phyloP scores from a whole-genome alignment of 1,140 invertebrate genomes.

The Coelopa frigida region DNA sequence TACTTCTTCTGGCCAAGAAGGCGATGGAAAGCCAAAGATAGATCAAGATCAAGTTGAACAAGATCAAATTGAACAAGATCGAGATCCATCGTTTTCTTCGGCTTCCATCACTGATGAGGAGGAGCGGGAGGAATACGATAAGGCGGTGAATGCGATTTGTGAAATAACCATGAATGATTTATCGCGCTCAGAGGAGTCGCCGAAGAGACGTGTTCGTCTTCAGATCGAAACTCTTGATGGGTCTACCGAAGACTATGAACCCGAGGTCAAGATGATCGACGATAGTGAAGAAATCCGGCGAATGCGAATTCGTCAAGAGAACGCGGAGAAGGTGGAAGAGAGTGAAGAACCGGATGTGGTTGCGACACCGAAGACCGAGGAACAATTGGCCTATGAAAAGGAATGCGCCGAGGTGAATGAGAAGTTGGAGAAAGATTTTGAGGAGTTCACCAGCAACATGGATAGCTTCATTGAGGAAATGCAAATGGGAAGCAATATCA shows the following conservation, averaged over 20 bases:
- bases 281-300: too few relatives aligned
- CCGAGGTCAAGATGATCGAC: too few relatives aligned
- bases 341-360: not conserved
- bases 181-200: not conserved
- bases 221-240: conserved; percentile 5
- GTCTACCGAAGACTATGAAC: not conserved
- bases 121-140: conserved; percentile 5
- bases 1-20: too few relatives aligned
- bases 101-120: conserved; percentile 3
- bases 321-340: not conserved
- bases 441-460: conserved; percentile 21
- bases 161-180: conserved; percentile 7
- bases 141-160: conserved; percentile 5
- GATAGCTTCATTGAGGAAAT: conserved; percentile 11
- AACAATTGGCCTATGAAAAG: conserved; percentile 17
- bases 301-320: not conserved
- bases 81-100: too few relatives aligned
- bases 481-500: not conserved
- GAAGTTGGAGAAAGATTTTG: conserved; percentile 22
- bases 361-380: too few relatives aligned
- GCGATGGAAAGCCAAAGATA: too few relatives aligned
- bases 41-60: too few relatives aligned
- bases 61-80: too few relatives aligned
- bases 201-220: conserved; percentile 4
- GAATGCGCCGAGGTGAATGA: conserved; percentile 20